A percentile compares a stretch with the other conserved stretches of the same genome.
phyloP scores from a whole-genome alignment of 53 echinoderm and acorn worm genomes.

The Holothuria scabra region DNA sequence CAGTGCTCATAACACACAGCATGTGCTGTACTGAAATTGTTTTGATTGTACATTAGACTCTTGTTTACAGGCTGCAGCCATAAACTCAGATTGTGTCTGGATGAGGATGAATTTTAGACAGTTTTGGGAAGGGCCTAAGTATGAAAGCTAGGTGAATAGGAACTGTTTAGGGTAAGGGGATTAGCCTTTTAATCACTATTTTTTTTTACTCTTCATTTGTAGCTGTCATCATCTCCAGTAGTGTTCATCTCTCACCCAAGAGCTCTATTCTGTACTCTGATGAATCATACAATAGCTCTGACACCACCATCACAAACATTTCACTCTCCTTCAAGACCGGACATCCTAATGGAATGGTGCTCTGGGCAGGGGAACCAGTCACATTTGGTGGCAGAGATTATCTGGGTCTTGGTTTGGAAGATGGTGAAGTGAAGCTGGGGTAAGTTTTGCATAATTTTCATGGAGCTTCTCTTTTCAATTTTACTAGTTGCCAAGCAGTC shows the following conservation, averaged over 20 bases:
- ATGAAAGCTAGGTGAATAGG: no score
- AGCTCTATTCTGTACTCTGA: slow-evolving; percentile 59
- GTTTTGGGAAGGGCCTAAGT: no score
- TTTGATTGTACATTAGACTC: no score
- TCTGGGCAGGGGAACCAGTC: slow-evolving; percentile 75
- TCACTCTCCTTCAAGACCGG: slow-evolving; percentile 64
- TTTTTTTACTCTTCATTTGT: slow-evolving; percentile 4
- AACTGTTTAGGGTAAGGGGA: no score
- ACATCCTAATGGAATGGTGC: slow-evolving; percentile 60
- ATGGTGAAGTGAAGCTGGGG: slow-evolving; percentile 71
- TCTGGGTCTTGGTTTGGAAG: slow-evolving; percentile 69
- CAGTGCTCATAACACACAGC: no score
- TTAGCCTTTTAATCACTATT: no score
- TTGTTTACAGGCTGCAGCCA: no score
- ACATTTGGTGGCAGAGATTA: slow-evolving; percentile 60
- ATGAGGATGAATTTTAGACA: no score
- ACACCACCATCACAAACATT: slow-evolving; percentile 54
- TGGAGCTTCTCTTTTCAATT: no score
- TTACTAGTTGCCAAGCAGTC: no score
- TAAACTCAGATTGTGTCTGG: no score
- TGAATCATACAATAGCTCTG: slow-evolving; percentile 48
- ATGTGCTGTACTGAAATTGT: no score
- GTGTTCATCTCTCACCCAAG: slow-evolving; percentile 42
- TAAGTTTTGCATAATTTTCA: slow-evolving; percentile 3
- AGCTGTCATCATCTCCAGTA: slow-evolving; percentile 49